Evolutionary conservation across 2,888 invertebrate species (phyloP).

Genomic region (Alcis repandata): DNA sequence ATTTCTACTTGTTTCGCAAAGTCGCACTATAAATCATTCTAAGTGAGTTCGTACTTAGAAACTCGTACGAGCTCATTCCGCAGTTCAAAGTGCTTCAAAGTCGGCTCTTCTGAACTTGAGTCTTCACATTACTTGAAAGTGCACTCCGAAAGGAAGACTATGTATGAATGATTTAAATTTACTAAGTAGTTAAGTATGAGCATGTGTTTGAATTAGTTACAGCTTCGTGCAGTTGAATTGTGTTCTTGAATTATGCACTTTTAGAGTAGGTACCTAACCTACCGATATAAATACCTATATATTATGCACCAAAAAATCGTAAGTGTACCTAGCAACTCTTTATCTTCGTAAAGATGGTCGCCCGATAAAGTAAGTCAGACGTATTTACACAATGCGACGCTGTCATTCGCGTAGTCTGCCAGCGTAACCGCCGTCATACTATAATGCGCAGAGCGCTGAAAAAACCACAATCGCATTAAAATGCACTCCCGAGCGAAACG

Average conservation of each 20-base stretch:
- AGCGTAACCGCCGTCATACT: background rate
- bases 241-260: too few relatives aligned
- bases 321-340: too few relatives aligned
- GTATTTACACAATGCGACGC: background rate
- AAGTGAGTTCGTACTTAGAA: slow-evolving; percentile 9
- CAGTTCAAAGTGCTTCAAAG: slow-evolving; percentile 26
- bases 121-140: slow-evolving; percentile 28
- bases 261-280: too few relatives aligned
- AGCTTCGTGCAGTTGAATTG: background rate
- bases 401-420: background rate
- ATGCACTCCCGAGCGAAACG: slow-evolving; percentile 27
- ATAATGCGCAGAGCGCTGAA: slow-evolving; percentile 8
- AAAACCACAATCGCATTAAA: slow-evolving; percentile 26
- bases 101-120: slow-evolving; percentile 19
- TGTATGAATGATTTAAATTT: slow-evolving; percentile 24
- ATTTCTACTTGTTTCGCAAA: slow-evolving; percentile 3
- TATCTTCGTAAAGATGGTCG: too few relatives aligned
- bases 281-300: too few relatives aligned
- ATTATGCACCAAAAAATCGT: too few relatives aligned
- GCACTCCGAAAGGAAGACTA: slow-evolving; percentile 23
- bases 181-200: slow-evolving; percentile 20
- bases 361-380: too few relatives aligned
- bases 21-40: slow-evolving; percentile 28
- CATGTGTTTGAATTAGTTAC: slow-evolving; percentile 6
- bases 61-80: slow-evolving; percentile 21